Evolutionary conservation across 2,113 vertebrate genomes (phyloP), one percentile per base, ranked within the genome.

Genomic region (Rhinichthys klamathensis): DNA sequence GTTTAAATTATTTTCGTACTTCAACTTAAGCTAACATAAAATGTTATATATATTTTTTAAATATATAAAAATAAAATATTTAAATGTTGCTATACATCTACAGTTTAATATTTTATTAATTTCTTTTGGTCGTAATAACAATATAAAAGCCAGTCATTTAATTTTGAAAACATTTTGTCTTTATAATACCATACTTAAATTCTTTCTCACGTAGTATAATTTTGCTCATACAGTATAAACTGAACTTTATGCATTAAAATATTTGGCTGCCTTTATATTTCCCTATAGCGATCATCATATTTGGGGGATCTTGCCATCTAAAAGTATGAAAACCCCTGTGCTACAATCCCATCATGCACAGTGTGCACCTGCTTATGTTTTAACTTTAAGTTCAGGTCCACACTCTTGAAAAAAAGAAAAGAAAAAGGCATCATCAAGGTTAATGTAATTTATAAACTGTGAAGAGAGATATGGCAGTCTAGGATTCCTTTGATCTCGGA

Each of bases 401-500:
- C 27, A 82, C 44, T 88, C 84, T 11, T 49, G 75, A 46, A 38
- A 38, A 38, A 38, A 38, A 38, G 6, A 46, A 12, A 49, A 49
- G 3, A 49, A 12, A 12, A 70, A 5, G 18, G 54, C 77, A 89
- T 1, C 79, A 73, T 2, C 80, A 76, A 81, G 69, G 83, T 92
- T 58, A 84, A 91, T 86, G 0, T 80, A 9, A 77, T 90, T 92
- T 92, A 91, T 84, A 87, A 90, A 90, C 88, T 90, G 90, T 87
- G 87, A 91, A 85, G 84, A 72, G 87, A 76, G 91, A 93, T 92
- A 92, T 76, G 38, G 79, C 83, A 79, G 67, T 92, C 90, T 92
- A 92, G 89, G 91, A 80, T 91, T 90, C 87, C 91, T 93, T 93
- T 93, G 91, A 93, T 90, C 89, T 89, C 87, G 8, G 89, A 91